Percentiles rank a stretch among this genome's conserved stretches.
Conservation (phyloP, 2,888 invertebrate genomes). For the Dolomedes plantarius region DNA sequence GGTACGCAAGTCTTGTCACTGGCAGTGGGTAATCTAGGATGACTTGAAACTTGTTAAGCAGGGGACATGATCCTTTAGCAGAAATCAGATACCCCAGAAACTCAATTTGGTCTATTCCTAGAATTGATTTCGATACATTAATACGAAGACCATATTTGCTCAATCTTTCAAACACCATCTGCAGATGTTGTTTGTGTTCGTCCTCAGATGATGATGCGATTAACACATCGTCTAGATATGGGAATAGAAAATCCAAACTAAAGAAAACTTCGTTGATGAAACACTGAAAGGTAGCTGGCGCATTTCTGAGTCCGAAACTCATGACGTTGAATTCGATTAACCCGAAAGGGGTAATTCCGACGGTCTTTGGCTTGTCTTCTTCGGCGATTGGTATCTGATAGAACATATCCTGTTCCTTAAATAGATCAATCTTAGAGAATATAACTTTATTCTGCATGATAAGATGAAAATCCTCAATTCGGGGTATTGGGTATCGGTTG, state of each 20-base stretch:
- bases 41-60: too few species aligned
- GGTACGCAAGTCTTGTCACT: too few species aligned
- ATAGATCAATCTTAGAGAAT: conserved; percentile 46
- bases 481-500: conserved; percentile 33
- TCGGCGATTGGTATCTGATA: conserved; percentile 18
- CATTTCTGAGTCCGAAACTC: conserved; percentile 25
- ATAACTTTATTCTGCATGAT: conserved; percentile 19
- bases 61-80: background rate
- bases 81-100: conserved; percentile 16
- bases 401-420: too few species aligned
- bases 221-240: conserved; percentile 26
- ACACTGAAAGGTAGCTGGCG: background rate
- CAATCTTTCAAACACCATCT: conserved; percentile 14
- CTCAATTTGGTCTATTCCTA: conserved; percentile 2
- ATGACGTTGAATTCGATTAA: conserved; percentile 20
- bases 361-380: conserved; percentile 27
- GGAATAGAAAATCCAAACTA: conserved; percentile 2
- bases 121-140: conserved; percentile 15
- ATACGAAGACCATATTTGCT: conserved; percentile 11
- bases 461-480: conserved; percentile 33
- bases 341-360: conserved; percentile 5
- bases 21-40: too few species aligned
- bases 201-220: conserved; percentile 14
- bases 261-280: conserved; percentile 9
- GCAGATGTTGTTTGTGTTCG: background rate